Conservation (phyloP, 2,888 invertebrate species). For the Dendrolimus houi region DNA sequence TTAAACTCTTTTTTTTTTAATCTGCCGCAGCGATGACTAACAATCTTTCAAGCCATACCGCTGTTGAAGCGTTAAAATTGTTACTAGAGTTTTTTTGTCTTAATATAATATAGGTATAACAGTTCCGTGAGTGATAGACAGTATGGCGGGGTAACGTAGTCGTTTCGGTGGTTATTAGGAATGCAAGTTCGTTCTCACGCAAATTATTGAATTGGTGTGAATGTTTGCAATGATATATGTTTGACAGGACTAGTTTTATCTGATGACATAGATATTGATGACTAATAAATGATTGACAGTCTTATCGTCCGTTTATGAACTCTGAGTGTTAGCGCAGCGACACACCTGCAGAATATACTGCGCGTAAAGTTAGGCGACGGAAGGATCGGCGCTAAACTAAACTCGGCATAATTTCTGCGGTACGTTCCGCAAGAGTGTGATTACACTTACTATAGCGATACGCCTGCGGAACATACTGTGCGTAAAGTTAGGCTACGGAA, state of each 20-base stretch:
- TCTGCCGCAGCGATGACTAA: slow-evolving; percentile 58
- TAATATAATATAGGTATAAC: neutral
- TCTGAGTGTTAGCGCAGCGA: no score
- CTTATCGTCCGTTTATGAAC: no score
- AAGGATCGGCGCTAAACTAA: no score
- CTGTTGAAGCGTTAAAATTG: slow-evolving; percentile 57
- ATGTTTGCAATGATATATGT: neutral
- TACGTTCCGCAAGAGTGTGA: no score
- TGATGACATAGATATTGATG: no score
- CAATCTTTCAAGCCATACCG: slow-evolving; percentile 64
- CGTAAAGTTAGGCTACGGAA: no score
- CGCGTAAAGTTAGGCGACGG: no score
- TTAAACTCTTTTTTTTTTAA: slow-evolving; percentile 40
- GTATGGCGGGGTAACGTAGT: neutral
- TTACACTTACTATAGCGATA: no score
- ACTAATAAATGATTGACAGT: no score
- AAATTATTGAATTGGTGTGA: neutral
- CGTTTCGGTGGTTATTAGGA: neutral
- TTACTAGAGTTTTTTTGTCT: slow-evolving; percentile 31
- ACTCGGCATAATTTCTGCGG: no score
- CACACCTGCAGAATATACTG: no score
- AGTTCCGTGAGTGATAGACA: neutral
- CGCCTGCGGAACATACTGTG: no score
- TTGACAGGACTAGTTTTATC: neutral
- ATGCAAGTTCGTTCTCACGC: neutral